Evolutionary conservation across 2,888 invertebrate species (phyloP).

Genomic region (Silvanus unidentatus): DNA sequence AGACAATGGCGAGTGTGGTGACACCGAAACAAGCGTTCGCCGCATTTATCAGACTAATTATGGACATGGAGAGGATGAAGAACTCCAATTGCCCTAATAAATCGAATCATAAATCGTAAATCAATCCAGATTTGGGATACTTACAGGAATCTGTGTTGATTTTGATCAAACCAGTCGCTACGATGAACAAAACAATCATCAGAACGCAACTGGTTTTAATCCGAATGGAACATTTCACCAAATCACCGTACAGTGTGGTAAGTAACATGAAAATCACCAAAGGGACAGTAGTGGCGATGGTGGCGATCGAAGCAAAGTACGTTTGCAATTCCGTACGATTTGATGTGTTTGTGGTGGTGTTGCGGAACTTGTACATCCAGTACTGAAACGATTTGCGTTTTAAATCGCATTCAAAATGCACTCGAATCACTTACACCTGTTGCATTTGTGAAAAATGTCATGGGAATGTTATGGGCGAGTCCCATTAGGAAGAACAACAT

Average conservation of each 20-base stretch:
- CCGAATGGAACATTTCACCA: conserved; percentile 3
- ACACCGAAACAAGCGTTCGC: conserved; percentile 3
- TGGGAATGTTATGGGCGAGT: conserved; percentile 7
- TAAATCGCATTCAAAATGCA: background rate
- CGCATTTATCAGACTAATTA: conserved; percentile 4
- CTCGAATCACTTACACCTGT: conserved; percentile 8
- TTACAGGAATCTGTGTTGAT: conserved; percentile 13
- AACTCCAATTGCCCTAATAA: conserved; percentile 8
- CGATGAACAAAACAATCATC: conserved; percentile 1
- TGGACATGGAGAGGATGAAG: conserved; percentile 1
- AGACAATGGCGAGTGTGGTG: background rate
- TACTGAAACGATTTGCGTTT: conserved; percentile 6
- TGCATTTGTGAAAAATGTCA: conserved; percentile 11
- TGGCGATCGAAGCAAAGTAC: conserved; percentile 8
- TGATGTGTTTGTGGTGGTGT: background rate
- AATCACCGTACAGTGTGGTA: conserved; percentile 8
- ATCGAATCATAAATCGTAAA: background rate
- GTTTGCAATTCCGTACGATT: conserved; percentile 9
- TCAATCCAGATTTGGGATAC: conserved; percentile 3
- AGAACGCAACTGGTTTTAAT: background rate
- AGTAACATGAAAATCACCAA: conserved; percentile 6
- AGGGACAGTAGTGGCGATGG: conserved; percentile 6
- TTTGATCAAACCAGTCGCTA: conserved; percentile 2
- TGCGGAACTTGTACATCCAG: conserved; percentile 14
- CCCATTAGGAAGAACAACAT: conserved; percentile 10